phyloP scores from a whole-genome alignment of 2,888 invertebrate genomes.

The Leptopterna dolabrata region DNA sequence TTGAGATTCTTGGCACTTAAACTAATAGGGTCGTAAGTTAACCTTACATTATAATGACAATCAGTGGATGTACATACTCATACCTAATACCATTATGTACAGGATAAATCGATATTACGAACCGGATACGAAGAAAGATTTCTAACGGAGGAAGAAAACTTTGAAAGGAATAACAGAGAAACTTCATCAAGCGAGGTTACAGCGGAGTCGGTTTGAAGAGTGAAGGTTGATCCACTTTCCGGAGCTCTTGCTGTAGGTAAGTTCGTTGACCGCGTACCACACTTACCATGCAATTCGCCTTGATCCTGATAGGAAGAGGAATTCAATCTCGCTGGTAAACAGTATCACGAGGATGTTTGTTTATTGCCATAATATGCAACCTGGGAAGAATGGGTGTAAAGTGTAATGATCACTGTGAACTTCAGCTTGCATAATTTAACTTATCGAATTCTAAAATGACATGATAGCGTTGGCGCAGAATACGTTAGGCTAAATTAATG shows the following conservation, averaged over 20 bases:
- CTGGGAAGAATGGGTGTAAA: too few relatives aligned
- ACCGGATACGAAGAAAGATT: constrained; percentile 1
- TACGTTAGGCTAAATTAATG: too few relatives aligned
- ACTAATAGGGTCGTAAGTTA: too few relatives aligned
- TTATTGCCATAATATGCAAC: too few relatives aligned
- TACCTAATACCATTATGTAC: not conserved
- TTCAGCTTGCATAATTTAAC: too few relatives aligned
- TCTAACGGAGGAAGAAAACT: constrained; percentile 1
- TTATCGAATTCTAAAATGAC: too few relatives aligned
- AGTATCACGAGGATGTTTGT: not conserved
- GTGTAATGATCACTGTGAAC: too few relatives aligned
- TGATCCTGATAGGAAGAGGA: not conserved
- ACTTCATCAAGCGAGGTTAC: not conserved
- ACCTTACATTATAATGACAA: too few relatives aligned
- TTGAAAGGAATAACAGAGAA: constrained; percentile 11
- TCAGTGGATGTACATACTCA: too few relatives aligned
- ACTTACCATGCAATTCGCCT: not conserved
- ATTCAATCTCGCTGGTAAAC: not conserved
- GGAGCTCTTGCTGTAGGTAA: not conserved
- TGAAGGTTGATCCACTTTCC: constrained; percentile 48
- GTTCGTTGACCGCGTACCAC: constrained; percentile 35
- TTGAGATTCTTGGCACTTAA: too few relatives aligned
- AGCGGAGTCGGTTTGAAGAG: not conserved
- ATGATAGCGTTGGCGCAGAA: too few relatives aligned
- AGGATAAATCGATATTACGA: not conserved